phyloP scores from a whole-genome alignment of 2,797 vertebrate species.

The Sandelia bainsii region DNA sequence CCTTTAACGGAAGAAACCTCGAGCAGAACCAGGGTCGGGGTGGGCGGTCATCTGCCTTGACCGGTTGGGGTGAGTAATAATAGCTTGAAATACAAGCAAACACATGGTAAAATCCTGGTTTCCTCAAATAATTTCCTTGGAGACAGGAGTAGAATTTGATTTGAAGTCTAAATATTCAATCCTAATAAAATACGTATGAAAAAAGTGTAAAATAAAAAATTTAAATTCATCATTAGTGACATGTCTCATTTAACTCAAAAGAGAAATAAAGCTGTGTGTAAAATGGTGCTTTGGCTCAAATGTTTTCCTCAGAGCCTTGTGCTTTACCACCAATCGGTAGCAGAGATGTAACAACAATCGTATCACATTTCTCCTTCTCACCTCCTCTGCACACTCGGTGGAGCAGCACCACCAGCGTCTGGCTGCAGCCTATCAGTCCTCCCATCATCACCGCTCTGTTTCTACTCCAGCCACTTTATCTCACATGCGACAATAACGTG shows the following conservation, averaged over 20 bases:
- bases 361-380: conserved; percentile 50
- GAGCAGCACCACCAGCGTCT: conserved; percentile 42
- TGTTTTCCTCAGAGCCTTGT: conserved; percentile 9
- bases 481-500: conserved; percentile 75
- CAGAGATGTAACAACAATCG: conserved; percentile 38
- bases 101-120: neutral
- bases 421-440: conserved; percentile 59
- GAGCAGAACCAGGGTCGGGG: no score
- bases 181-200: no score
- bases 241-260: conserved; percentile 9
- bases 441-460: conserved; percentile 62
- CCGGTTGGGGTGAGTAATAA: no score
- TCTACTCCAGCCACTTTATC: conserved; percentile 62
- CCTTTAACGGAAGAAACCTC: no score
- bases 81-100: neutral
- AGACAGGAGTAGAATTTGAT: no score
- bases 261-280: neutral
- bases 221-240: neutral
- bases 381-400: conserved; percentile 48
- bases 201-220: neutral
- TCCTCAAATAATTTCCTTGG: neutral
- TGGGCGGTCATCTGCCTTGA: no score
- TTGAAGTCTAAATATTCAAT: no score
- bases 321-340: conserved; percentile 26
- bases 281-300: neutral